Evolutionary conservation across 2,888 invertebrate species (phyloP), one percentile per base, ranked within the genome.

Genomic region (Pardosa pseudoannulata): DNA sequence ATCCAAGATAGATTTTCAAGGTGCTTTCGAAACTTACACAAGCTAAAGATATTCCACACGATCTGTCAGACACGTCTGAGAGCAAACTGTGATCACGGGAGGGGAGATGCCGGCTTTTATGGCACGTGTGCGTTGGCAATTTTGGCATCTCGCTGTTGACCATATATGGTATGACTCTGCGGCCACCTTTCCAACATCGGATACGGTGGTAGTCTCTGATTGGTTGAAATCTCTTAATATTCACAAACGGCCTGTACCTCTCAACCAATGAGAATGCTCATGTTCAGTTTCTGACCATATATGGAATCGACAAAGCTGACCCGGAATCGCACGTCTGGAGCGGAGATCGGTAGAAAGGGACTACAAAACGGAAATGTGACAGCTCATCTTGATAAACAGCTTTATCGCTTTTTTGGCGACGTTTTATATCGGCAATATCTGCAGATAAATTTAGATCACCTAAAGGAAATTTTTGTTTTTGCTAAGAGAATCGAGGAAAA

Each of bases 81-180:
- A 62, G 62, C 56, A 64, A 74, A 79, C 74, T 73, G 79, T 32
- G 79, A 29, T 41, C 36, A 29, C 50, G 39, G 41, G 29, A 85
- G 74, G 39, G 32, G 56, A 50, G 78, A 85, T 41, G 85, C 85
- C 85, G 85, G 85, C 85, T 85, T 85, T 79, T 85, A 85, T 85
- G 79, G 85, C 85, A 85, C 85, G 85, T 85, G 85, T 85, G 72
- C 85, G 73, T 85, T 74, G 78, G 80, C 46, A 67, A 62, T 56
- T 46, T 68, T 67, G 71, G 67, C 75, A 68, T 72, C 76, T 39
- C 64, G 67, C 64, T 78, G 82, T 79, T 88, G 82, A 82, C 88
- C 88, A 82, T 88, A 88, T 88, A 88, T 88, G 88, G 88, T 88
- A 88, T 71, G 74, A 67, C 65, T 75, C 62, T 67, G 32, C 50